phyloP scores from a whole-genome alignment of 1,140 invertebrate species.

The Musca domestica region DNA sequence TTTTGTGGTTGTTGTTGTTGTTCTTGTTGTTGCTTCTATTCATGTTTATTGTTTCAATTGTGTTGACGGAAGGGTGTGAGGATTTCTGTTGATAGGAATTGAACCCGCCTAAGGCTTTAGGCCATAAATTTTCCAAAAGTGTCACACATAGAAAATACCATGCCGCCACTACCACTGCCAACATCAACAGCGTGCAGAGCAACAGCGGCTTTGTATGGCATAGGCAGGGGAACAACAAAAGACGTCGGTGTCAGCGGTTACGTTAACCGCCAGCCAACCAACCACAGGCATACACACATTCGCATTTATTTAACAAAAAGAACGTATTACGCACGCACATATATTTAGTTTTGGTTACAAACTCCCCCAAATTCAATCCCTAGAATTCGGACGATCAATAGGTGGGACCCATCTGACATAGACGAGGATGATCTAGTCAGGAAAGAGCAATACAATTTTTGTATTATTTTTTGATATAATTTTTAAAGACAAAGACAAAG shows the following conservation, averaged over 20 bases:
- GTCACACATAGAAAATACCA: slow-evolving; percentile 11
- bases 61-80: not conserved
- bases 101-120: slow-evolving; percentile 9
- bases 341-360: not conserved
- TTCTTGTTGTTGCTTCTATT: not conserved
- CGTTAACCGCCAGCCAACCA: not conserved
- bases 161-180: too few species aligned
- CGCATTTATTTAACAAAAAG: not conserved
- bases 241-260: too few species aligned
- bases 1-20: not conserved
- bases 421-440: too few species aligned
- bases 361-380: too few species aligned
- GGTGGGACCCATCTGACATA: too few species aligned
- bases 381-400: too few species aligned
- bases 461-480: too few species aligned
- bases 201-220: not conserved
- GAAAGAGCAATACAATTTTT: too few species aligned
- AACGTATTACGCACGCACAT: slow-evolving; percentile 16
- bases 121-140: slow-evolving; percentile 17
- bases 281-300: not conserved
- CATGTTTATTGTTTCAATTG: slow-evolving; percentile 7
- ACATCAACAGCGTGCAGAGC: not conserved
- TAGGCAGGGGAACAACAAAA: too few species aligned
- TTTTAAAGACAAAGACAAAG: too few species aligned
- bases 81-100: slow-evolving; percentile 19